Evolutionary conservation across 1,140 invertebrate genomes (phyloP), one percentile per base, ranked within the genome.

Genomic region (Aricia agestis): DNA sequence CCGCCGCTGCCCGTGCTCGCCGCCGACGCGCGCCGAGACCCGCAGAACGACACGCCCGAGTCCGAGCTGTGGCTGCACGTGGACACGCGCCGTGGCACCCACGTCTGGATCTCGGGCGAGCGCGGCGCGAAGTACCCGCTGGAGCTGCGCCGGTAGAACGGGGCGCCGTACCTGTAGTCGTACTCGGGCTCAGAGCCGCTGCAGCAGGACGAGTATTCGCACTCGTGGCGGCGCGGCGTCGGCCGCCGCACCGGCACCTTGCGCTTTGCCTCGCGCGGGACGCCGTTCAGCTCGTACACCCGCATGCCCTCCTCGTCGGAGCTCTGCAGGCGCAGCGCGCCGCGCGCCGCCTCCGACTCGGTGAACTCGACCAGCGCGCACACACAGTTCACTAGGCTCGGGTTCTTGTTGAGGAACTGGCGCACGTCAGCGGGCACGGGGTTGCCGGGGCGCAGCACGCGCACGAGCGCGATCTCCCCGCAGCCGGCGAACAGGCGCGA

Each of bases 361-460:
- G 97, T 96, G 85, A 98, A 99, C 92, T 98, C 97, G 59, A 98
- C 94, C 76, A 98, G 92, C 9, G 97, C 97, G 91, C 96, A 98
- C 73, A 97, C 95, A 80, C 96, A 94, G 73, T 95, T 95, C 71
- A 94, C 94, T 83, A 98, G 93, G 83, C 97, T 97, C n/a, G 97
- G 97, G 84, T 97, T 96, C 85, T 97, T 98, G 82, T 96, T 96
- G 75, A 97, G 95, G 80, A 98, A 97, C 85, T 97, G 96, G 69
- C 97, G 94, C 17, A 98, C 95, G 90, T 98, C 97, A 25, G 96
- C 95, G 5, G 97, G 97, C 61, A 97, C 94, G 15, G 96, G 95
- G 89, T 97, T 97, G 31, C 97, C 97, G 0, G 97, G 97, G 69
- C 96, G 93, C 15, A 98, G 92, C 59, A 98, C 95, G 65, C 97